Conservation (phyloP, 2,113 vertebrate species). For the Empidonax traillii region DNA sequence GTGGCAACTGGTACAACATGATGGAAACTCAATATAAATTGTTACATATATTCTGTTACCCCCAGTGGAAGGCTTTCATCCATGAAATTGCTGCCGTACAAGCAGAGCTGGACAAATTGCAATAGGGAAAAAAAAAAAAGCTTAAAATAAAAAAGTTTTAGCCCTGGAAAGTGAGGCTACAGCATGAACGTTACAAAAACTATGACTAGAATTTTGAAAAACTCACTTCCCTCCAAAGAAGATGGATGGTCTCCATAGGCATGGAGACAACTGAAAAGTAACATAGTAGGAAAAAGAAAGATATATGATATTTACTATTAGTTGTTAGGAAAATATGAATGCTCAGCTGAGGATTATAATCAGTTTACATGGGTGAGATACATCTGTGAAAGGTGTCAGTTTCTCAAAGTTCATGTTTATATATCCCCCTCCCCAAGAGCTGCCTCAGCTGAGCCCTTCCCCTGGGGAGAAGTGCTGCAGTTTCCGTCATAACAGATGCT, state of each 20-base stretch:
- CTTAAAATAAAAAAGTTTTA: background rate
- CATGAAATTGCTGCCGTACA: conserved; percentile 41
- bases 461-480: background rate
- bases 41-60: conserved; percentile 46
- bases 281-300: background rate
- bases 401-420: background rate
- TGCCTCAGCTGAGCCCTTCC: background rate
- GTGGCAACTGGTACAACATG: conserved; percentile 15
- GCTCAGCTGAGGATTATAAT: background rate
- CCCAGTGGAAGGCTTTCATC: conserved; percentile 36
- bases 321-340: background rate
- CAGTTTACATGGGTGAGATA: background rate
- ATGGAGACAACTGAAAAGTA: background rate
- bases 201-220: background rate
- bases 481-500: background rate
- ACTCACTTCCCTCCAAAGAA: background rate
- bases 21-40: conserved; percentile 56
- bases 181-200: background rate
- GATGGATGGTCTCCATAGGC: background rate
- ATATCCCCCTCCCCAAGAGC: background rate
- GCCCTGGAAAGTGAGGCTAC: background rate
- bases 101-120: background rate
- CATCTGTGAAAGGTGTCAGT: background rate
- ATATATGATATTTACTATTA: background rate
- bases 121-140: background rate